A percentile compares a stretch with the other conserved stretches of the same genome.
Conservation (phyloP, 2,888 invertebrate species). For the Clistopyga incitator region DNA sequence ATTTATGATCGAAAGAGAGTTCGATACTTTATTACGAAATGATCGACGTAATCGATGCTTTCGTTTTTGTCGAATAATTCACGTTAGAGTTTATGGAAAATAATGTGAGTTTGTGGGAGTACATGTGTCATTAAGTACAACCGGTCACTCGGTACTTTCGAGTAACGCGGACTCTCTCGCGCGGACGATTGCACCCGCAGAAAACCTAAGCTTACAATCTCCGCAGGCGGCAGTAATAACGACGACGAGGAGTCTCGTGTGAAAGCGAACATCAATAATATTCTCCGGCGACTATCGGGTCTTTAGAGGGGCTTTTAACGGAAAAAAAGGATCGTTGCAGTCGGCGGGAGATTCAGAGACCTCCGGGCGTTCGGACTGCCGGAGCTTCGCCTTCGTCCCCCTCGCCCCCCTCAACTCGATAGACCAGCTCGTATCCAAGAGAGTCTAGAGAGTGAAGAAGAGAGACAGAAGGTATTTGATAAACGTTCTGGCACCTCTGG, state of each 20-base stretch:
- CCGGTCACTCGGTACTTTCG: conserved; percentile 9
- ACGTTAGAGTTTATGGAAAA: background rate
- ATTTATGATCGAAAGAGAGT: too few relatives aligned
- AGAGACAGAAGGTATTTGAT: background rate
- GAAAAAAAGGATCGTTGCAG: conserved; percentile 38
- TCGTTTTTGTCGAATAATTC: background rate
- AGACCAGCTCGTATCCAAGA: conserved; percentile 6
- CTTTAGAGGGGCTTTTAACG: conserved; percentile 52
- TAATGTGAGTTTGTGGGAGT: background rate
- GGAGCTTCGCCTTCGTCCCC: background rate
- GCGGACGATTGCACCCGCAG: conserved; percentile 20
- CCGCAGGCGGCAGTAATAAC: conserved; percentile 19
- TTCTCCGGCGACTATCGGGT: conserved; percentile 49
- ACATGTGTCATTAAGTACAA: conserved; percentile 16
- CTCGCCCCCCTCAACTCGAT: background rate
- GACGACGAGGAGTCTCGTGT: conserved; percentile 41
- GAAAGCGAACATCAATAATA: conserved; percentile 69
- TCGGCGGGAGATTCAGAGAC: conserved; percentile 20
- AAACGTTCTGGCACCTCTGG: conserved; percentile 14
- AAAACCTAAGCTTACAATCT: conserved; percentile 45
- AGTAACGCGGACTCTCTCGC: conserved; percentile 4
- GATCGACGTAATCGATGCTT: background rate
- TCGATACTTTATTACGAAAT: too few relatives aligned
- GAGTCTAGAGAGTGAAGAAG: background rate
- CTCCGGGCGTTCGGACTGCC: background rate